Evolutionary conservation across 1,140 invertebrate genomes (phyloP), one percentile per base, ranked within the genome.

Genomic region (Trichomalopsis sarcophagae): DNA sequence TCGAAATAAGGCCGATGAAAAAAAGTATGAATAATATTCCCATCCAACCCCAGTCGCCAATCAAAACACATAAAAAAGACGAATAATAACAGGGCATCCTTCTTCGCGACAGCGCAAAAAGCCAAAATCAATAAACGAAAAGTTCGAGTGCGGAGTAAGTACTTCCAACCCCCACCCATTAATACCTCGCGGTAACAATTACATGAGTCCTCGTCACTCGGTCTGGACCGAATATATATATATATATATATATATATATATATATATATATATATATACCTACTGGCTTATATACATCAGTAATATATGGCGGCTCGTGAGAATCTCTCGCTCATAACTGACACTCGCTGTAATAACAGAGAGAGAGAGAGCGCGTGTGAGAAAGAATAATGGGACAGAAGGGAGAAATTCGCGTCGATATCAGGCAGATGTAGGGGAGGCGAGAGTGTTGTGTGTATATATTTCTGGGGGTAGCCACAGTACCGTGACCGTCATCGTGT

Each of bases 361-460:
- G 33, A 36, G 33, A 36, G 33, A 36, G 33, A 36, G 33, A 79
- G 40, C 69, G 73, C 82, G 80, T 71, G 81, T 80, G 81, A 87
- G 86, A 84, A 87, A 87, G 86, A 88, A 88, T 87, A 87, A 87
- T 87, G 86, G 82, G 77, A 68, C 73, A 78, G 80, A 85, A 75
- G 87, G 86, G 84, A 85, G 55, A 85, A n/a, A 75, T 81, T 76
- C 71, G 79, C 36, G 47, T 85, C 69, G 78, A 84, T 84, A 75
- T 73, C 73, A 13, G 21, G 33, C 44, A 55, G 30, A 17, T 27
- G 23, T 7, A 62, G 36, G 27, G 69, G 71, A 62, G 27, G 27
- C 40, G 40, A 44, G 40, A 44, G 40, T 44, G 36, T 40, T 6
- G 4, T 0, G 9, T 44, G 40, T 44, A 9, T 44, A 30, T 13